Base-by-base conservation (phyloP, 2,888 invertebrate genomes). In the Chamaedrilus cognettii region DNA sequence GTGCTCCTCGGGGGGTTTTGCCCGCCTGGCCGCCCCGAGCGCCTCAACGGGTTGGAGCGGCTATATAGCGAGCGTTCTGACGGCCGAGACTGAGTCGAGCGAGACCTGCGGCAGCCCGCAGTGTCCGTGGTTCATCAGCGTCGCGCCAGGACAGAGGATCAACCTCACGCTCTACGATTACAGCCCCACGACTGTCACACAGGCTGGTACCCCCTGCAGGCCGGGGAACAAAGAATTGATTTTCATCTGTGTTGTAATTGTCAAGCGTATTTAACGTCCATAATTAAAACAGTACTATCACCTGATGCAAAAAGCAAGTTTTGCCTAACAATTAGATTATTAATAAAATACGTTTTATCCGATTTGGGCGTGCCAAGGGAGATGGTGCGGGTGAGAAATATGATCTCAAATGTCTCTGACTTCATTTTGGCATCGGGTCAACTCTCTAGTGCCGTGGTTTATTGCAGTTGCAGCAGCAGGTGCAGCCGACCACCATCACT, bases 111-210 rank as follows among this genome's bases (percentile, higher is more conserved):
- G 66, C 4, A 60, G 61, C 2, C 49, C 60, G 1, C 50, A 56
- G n/a, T 66, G 66, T 28, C 66, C 66, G 1, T 66, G 66, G 66
- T 26, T 52, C 23, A 52, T 66, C 52, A 51, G 31, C 1, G 66
- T 52, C 30, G 56, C 34, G 11, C 61, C 66, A 30, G 66, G 66
- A 11, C 66, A 66, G 66, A 61, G 28, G 30, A 60, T 66, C 61
- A 66, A 66, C 61, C 30, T 66, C 34, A 60, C 61, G 33, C 31
- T 66, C 2, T 33, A 51, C 28, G 66, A 61, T 26, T 66, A 51
- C 57, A 64, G 51, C 42, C 19, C 23, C 57, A 19, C 15, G 55
- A 19, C 55, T 7, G 7, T 52, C 19, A 7, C 11, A 52, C 55
- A 52, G 28, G 42, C 19, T 42, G 19, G 42, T 42, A n/a, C n/a